phyloP scores from a whole-genome alignment of 2,113 vertebrate species.

The Thalassoma bifasciatum region DNA sequence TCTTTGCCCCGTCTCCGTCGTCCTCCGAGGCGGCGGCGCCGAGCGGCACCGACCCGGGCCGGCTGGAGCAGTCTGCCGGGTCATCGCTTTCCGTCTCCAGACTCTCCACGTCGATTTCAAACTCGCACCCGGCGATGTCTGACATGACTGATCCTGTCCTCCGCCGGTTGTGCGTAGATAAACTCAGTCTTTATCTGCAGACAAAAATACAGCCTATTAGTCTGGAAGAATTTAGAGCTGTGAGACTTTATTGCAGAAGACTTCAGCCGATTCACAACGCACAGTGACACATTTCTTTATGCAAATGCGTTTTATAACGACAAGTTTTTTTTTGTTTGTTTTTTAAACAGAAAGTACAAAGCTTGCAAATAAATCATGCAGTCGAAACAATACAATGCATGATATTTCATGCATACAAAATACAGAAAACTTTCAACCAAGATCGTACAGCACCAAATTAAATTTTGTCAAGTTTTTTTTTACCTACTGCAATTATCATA shows the following conservation, averaged over 20 bases:
- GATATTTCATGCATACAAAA: too few relatives aligned
- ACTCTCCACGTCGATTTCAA: slow-evolving; percentile 96
- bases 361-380: too few relatives aligned
- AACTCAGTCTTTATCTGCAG: slow-evolving; percentile 12
- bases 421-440: too few relatives aligned
- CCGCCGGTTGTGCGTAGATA: not conserved
- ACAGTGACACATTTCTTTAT: not conserved
- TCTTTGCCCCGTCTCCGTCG: slow-evolving; percentile 66
- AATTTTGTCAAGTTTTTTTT: too few relatives aligned
- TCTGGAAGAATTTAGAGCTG: not conserved
- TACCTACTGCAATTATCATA: too few relatives aligned
- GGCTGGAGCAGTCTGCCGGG: slow-evolving; percentile 50
- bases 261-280: too few relatives aligned
- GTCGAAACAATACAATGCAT: too few relatives aligned
- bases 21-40: slow-evolving; percentile 78
- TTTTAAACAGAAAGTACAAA: too few relatives aligned
- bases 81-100: slow-evolving; percentile 87
- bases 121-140: slow-evolving; percentile 82
- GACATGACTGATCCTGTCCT: slow-evolving; percentile 80
- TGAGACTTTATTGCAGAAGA: not conserved
- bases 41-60: slow-evolving; percentile 51
- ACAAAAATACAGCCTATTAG: not conserved
- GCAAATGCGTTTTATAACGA: not conserved
- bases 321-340: too few relatives aligned
- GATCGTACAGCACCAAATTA: too few relatives aligned